Base-by-base conservation (phyloP, 2,888 invertebrate species). In the Eulithis testata region DNA sequence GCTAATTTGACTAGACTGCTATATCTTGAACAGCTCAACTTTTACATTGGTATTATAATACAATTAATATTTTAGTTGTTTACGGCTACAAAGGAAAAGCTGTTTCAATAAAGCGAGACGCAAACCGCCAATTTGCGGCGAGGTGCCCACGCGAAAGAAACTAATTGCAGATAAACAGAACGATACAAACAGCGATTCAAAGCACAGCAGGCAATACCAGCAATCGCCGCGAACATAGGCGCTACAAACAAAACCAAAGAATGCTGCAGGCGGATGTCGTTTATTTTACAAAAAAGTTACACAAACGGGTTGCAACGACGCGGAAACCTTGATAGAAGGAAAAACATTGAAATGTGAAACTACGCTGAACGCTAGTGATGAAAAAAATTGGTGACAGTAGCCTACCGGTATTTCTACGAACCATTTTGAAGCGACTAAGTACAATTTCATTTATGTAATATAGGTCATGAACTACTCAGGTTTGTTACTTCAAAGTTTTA, bases 191-290 rank as follows among this genome's bases (percentile, higher is more conserved):
- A 68, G 52, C 60, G 66, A 68, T 60, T 63, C 60, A 60, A 60
- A 63, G 63, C 60, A 66, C 57, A 67, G 66, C 69, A 71, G 71
- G 74, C 76, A 73, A 77, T 77, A 82, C 78, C 78, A 77, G 75
- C 82, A 81, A 80, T 83, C 81, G 76, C 76, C 74, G 73, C 77
- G 66, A 73, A 75, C 75, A 77, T 76, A 74, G 76, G 70, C 77
- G 69, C 73, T 73, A 77, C 78, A 82, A 81, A 83, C 80, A 79
- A 84, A 78, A 77, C 71, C 69, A 71, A 72, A 78, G 80, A 79
- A 82, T 80, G 71, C 76, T 77, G 70, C 76, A 76, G 74, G 73
- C 80, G 79, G 77, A 75, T 79, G 79, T 77, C 77, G 78, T 79
- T 79, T 79, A 75, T 80, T 81, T 79, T 69, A 70, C 69, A 78